Evolutionary conservation across 2,888 invertebrate genomes (phyloP), one percentile per base, ranked within the genome.

Genomic region (Cheilosia impressa): DNA sequence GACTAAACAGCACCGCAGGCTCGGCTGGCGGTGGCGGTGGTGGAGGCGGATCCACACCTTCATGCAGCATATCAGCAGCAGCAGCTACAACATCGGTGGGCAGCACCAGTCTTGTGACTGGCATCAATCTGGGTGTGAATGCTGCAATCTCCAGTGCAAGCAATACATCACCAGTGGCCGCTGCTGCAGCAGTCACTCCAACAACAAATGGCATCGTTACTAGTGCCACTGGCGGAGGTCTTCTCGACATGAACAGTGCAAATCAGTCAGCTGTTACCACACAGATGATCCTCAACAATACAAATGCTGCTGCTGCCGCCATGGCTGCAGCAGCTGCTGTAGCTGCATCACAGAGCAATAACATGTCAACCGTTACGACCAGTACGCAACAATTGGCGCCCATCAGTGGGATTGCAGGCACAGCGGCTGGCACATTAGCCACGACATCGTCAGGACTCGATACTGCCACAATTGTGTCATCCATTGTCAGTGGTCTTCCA

Each of bases 1-100:
- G 89, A 79, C 93, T 87, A 85, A 87, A 82, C 52, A 87, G 85
- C 77, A 88, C 87, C 78, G 87, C 87, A 78, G 87, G 91, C 90
- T 90, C 91, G 90, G 90, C 92, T 91, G 85, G 92, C 90, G 84
- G 92, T 90, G 88, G 92, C 89, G 87, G 93, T 91, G 88, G 90
- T 89, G 88, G 88, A 31, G 88, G 88, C 65, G 80, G 87, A 43
- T 79, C 87, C 13, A 87, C 88, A 76, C 83, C 87, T 24, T 69
- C 78, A 60, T 71, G 87, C 55, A 80, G 85, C 65, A 89, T 88
- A 87, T 83, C 87, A 73, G 88, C 76, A 62, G 88, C 76, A 62
- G 82, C 87, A 72, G 80, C 87, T 45, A 55, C 88, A 47, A 77
- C 82, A 34, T 82, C 87, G 6, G 87, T 80, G 7, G 84, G 84